Base-by-base conservation (phyloP, 2,797 vertebrate species). In the Sebastes alutus region DNA sequence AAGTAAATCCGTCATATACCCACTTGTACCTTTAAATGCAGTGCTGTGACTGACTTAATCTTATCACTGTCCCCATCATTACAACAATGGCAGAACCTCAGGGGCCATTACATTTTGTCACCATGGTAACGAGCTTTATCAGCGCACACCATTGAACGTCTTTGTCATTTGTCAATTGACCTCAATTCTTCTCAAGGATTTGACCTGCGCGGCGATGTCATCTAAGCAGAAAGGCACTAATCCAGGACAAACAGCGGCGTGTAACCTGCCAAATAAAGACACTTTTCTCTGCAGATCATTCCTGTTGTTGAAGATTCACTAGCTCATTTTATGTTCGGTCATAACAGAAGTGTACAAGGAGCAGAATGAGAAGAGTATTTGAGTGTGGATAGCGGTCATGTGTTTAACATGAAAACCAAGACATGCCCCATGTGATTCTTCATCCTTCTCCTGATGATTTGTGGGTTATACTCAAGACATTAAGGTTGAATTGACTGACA, bases 51-150 rank as follows among this genome's bases (percentile, higher is more conserved):
- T 46, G 73, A 81, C 86, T 77, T 32, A 49, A 87, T 89, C 73
- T 85, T 80, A 83, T 85, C 85, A 59, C 30, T 14, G 62, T 77
- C 81, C 49, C 29, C 74, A 82, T 83, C 72, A 46, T 54, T 61
- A 33, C 42, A 60, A 46, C 74, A 80, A 78, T 49, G 52, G 32
- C 35, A 60, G 71, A 64, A 71, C 70, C 46, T 75, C 56, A 38
- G 61, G 29, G 73, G 77, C 73, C 46, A 68, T 82, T 81, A 67
- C 54, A 74, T 77, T 77, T 65, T 54, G 77, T 93, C 33, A 55
- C 90, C 87, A 90, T 89, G 84, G 92, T 76, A 89, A 93, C 91
- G 10, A 38, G 58, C 77, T 79, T 89, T 92, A 92, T 91, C 87
- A 82, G 77, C 5, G 1, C 67, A 78, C 69, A 65, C 78, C 80